Conservation (phyloP, 2,797 vertebrate genomes). For the Pseudocheirus occidentalis region DNA sequence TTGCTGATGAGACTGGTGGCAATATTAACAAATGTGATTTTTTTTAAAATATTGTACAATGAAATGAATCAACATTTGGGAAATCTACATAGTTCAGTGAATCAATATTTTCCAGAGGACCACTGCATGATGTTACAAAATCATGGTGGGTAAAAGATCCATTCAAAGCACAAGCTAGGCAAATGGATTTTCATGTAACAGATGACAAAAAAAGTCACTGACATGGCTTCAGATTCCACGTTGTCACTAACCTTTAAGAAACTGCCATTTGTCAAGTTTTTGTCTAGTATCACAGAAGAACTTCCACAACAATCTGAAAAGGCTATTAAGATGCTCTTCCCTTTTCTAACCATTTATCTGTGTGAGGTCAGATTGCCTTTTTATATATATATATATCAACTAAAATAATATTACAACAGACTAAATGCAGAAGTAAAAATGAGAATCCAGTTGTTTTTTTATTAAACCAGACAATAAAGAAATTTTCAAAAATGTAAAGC, state of each 20-base stretch:
- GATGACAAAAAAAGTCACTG: background rate
- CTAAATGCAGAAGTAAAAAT: background rate
- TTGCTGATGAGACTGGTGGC: background rate
- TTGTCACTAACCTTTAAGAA: background rate
- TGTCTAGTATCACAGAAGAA: background rate
- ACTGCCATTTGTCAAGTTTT: background rate
- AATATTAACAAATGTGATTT: background rate
- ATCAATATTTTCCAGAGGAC: background rate
- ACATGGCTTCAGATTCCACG: background rate
- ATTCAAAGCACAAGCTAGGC: background rate
- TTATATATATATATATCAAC: background rate
- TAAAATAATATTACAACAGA: background rate
- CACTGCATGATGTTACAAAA: background rate
- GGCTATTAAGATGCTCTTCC: background rate
- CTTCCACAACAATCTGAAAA: background rate
- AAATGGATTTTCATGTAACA: background rate
- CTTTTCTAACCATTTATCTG: background rate
- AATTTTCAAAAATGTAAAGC: background rate
- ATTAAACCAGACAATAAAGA: background rate
- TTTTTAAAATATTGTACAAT: background rate
- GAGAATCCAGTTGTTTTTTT: background rate
- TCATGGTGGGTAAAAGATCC: background rate
- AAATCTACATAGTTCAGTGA: background rate
- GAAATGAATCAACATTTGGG: background rate
- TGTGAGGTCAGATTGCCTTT: background rate